These are phyloP conservation scores for Stegodyphus dumicola DNA, from an alignment of 1,140 invertebrate species.

Conservation along the genomic window DNA sequence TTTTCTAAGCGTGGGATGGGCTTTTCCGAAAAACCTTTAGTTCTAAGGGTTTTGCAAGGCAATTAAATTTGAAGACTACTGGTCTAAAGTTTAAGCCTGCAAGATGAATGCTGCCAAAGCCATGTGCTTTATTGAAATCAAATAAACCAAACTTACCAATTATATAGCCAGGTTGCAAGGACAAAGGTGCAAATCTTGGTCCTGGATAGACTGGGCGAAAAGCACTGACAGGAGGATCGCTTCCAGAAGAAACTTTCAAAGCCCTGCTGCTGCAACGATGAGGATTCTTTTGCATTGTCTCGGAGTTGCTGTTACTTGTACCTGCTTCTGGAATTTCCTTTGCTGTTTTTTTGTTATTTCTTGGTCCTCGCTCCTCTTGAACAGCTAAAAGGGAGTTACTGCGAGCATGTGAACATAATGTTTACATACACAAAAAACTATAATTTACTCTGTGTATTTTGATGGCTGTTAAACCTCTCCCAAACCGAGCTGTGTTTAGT, in stretches of 20 bases:
- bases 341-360: slow-evolving; percentile 70
- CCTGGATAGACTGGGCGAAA: slow-evolving; percentile 51
- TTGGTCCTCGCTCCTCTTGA: slow-evolving; percentile 82
- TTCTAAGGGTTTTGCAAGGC: no score
- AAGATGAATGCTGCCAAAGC: no score
- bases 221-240: slow-evolving; percentile 28
- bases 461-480: no score
- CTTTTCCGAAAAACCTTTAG: no score
- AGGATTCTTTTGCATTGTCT: not conserved
- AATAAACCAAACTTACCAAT: slow-evolving; percentile 25
- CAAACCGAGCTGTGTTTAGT: no score
- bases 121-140: not conserved
- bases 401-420: no score
- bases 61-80: no score
- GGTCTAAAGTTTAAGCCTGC: no score
- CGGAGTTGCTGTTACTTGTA: not conserved
- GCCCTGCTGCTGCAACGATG: not conserved
- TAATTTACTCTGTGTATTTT: no score
- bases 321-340: slow-evolving; percentile 11
- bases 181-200: slow-evolving; percentile 7
- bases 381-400: slow-evolving; percentile 72
- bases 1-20: no score
- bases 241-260: not conserved
- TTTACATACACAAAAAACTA: no score
- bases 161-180: slow-evolving; percentile 18